Conservation (phyloP, 2,797 vertebrate species). For the Pseudochirops corinnae region DNA sequence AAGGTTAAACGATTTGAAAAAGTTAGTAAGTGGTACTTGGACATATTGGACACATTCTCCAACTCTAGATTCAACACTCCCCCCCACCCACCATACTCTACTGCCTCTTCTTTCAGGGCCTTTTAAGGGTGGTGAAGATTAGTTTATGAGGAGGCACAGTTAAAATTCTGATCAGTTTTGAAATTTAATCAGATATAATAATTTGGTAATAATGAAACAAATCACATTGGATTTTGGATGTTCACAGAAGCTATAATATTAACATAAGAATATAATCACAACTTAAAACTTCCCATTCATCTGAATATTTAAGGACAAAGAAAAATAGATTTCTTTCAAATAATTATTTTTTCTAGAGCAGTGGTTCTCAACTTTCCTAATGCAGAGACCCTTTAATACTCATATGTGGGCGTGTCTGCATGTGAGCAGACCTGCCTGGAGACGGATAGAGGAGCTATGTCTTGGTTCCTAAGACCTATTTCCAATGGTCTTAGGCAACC, state of each 20-base stretch:
- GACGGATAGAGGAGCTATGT: too few species aligned
- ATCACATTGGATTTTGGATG: constrained; percentile 9
- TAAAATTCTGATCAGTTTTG: constrained; percentile 11
- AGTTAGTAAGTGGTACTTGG: background rate
- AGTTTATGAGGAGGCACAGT: background rate
- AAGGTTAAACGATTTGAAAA: background rate
- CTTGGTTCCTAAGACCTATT: too few species aligned
- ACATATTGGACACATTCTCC: background rate
- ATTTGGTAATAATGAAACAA: constrained; percentile 56
- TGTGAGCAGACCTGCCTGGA: too few species aligned
- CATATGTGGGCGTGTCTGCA: too few species aligned
- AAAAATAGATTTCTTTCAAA: background rate
- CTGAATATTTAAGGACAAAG: background rate
- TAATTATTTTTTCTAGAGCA: background rate
- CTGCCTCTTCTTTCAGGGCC: background rate
- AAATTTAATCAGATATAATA: constrained; percentile 47
- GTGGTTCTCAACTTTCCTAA: too few species aligned
- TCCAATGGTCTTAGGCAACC: too few species aligned
- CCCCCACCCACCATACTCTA: background rate
- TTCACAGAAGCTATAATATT: background rate
- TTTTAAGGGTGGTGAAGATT: constrained; percentile 18
- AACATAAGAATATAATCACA: constrained; percentile 17
- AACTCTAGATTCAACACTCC: background rate
- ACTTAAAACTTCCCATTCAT: background rate
- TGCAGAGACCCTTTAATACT: too few species aligned